phyloP scores from a whole-genome alignment of 2,888 invertebrate species.

The Tubulanus polymorphus region DNA sequence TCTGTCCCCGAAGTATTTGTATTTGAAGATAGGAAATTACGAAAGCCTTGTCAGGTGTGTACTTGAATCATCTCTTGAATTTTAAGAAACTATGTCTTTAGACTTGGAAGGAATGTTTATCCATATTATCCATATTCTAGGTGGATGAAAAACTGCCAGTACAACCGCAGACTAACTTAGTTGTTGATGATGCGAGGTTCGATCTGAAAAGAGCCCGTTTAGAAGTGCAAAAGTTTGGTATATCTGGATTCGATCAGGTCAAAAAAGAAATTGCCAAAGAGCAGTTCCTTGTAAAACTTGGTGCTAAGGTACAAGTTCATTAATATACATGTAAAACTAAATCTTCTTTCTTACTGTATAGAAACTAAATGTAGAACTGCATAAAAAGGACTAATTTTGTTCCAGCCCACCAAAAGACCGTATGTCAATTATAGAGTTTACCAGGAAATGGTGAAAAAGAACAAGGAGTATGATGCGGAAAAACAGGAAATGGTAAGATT shows the following conservation, averaged over 20 bases:
- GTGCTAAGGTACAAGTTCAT: slow-evolving; percentile 62
- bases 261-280: slow-evolving; percentile 76
- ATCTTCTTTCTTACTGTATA: neutral
- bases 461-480: slow-evolving; percentile 21
- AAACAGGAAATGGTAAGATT: slow-evolving; percentile 19
- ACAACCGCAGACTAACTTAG: no score
- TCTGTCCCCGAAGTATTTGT: slow-evolving; percentile 30
- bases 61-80: neutral
- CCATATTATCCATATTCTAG: no score
- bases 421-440: slow-evolving; percentile 28
- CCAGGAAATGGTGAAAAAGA: slow-evolving; percentile 22
- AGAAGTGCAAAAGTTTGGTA: slow-evolving; percentile 80
- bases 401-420: slow-evolving; percentile 28
- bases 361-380: neutral
- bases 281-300: slow-evolving; percentile 73
- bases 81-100: no score
- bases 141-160: neutral
- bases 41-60: no score
- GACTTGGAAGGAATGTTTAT: no score
- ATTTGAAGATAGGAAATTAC: slow-evolving; percentile 27
- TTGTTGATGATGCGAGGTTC: slow-evolving; percentile 46
- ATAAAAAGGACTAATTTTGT: slow-evolving; percentile 4
- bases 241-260: slow-evolving; percentile 67
- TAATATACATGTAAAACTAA: neutral
- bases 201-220: slow-evolving; percentile 73